Percentiles rank a stretch among this genome's conserved stretches.
These are phyloP conservation scores for Procavia capensis DNA, from an alignment of 2,113 vertebrate species.

Conservation along the genomic window DNA sequence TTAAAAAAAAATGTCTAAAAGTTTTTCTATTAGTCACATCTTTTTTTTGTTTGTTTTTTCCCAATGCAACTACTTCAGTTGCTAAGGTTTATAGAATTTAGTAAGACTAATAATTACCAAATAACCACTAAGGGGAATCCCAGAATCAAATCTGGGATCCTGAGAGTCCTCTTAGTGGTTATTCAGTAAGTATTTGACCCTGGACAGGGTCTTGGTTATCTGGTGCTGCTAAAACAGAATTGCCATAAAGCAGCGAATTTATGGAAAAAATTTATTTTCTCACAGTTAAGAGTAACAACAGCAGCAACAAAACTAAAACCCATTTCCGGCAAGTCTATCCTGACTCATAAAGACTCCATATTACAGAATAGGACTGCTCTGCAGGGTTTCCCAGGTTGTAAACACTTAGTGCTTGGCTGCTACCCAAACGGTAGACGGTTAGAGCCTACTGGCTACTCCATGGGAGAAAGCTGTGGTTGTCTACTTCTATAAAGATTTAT, in stretches of 20 bases:
- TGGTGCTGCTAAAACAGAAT: too few species aligned
- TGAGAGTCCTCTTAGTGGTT: too few species aligned
- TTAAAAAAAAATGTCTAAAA: slow-evolving; percentile 1
- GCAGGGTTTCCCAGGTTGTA: not conserved
- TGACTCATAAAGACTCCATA: not conserved
- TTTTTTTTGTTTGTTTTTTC: slow-evolving; percentile 47
- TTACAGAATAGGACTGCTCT: not conserved
- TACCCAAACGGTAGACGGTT: too few species aligned
- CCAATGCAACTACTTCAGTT: not conserved
- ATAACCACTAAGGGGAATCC: not conserved
- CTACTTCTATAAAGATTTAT: too few species aligned
- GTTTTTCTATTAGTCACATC: not conserved
- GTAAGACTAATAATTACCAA: not conserved
- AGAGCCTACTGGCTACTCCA: too few species aligned
- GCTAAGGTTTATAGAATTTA: not conserved
- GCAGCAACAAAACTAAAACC: not conserved
- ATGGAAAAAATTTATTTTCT: too few species aligned
- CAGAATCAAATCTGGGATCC: not conserved
- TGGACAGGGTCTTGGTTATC: not conserved
- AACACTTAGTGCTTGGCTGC: too few species aligned
- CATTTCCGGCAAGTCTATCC: not conserved
- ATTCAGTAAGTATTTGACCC: not conserved
- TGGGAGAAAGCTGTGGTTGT: too few species aligned
- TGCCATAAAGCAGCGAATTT: too few species aligned
- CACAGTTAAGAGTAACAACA: too few species aligned